Evolutionary conservation across 1,140 invertebrate species (phyloP).

Genomic region (Atopsyche davidsoni): DNA sequence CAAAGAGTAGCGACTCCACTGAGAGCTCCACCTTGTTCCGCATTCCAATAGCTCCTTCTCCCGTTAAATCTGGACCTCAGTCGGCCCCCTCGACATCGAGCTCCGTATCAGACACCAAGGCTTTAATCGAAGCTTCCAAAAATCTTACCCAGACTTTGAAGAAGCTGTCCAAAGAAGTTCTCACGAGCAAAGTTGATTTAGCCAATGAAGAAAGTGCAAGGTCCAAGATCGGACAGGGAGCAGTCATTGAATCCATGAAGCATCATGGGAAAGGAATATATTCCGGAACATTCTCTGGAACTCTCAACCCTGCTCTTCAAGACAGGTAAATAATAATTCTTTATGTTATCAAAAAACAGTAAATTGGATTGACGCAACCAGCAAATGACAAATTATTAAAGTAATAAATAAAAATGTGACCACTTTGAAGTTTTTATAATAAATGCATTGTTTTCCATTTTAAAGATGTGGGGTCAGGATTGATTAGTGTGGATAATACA

Average conservation of each 20-base stretch:
- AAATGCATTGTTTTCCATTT: no score
- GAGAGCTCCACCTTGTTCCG: slow-evolving; percentile 18
- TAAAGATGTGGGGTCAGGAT: no score
- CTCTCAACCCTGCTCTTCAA: slow-evolving; percentile 88
- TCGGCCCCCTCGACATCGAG: slow-evolving; percentile 24
- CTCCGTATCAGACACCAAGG: slow-evolving; percentile 58
- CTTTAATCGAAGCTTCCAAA: slow-evolving; percentile 80
- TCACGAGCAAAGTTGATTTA: slow-evolving; percentile 58
- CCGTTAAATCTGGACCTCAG: slow-evolving; percentile 11
- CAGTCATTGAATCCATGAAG: slow-evolving; percentile 89
- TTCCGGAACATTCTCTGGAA: slow-evolving; percentile 78
- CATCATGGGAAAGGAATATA: slow-evolving; percentile 87
- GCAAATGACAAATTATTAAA: no score
- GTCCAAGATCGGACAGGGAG: slow-evolving; percentile 60
- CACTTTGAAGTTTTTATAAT: no score
- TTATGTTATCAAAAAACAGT: no score
- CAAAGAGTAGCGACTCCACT: slow-evolving; percentile 39
- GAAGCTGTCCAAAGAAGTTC: slow-evolving; percentile 83
- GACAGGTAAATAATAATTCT: slow-evolving; percentile 55
- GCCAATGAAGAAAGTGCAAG: slow-evolving; percentile 45
- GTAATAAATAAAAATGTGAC: no score
- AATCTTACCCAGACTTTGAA: slow-evolving; percentile 87
- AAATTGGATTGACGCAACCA: no score
- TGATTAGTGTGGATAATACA: no score
- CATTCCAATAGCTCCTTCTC: slow-evolving; percentile 4